phyloP scores from a whole-genome alignment of 2,888 invertebrate species.

The Mechanitis messenoides region DNA sequence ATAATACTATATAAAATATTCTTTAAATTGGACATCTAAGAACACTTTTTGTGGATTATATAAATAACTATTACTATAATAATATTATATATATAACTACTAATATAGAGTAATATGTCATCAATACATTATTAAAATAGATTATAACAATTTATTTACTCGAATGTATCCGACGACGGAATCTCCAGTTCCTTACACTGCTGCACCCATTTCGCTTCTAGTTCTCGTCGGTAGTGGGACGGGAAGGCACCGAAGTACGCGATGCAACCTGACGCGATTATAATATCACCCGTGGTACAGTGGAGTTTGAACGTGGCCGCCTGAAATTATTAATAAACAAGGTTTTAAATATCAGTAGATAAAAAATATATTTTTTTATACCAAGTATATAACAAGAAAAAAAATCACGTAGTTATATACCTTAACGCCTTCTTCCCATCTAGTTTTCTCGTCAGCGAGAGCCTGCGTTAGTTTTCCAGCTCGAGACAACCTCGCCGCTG shows the following conservation, averaged over 20 bases:
- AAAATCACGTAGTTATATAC: conserved; percentile 45
- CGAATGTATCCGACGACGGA: conserved; percentile 82
- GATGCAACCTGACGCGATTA: conserved; percentile 90
- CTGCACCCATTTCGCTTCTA: conserved; percentile 81
- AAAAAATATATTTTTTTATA: background rate
- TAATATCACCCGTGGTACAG: conserved; percentile 89
- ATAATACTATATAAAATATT: no score
- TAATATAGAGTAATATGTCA: background rate
- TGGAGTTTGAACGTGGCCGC: conserved; percentile 80
- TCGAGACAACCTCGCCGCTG: conserved; percentile 85
- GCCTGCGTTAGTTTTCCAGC: conserved; percentile 92
- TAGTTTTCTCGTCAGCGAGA: conserved; percentile 88
- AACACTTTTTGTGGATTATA: no score
- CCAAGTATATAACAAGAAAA: background rate
- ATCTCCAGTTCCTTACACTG: conserved; percentile 81
- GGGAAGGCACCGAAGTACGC: conserved; percentile 96
- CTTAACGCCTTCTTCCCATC: conserved; percentile 87
- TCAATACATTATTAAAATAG: background rate
- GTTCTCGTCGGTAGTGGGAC: conserved; percentile 79
- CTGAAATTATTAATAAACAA: conserved; percentile 42
- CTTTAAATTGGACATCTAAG: no score
- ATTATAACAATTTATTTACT: conserved; percentile 52
- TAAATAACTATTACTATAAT: no score
- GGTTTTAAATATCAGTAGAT: background rate
- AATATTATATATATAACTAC: no score